Evolutionary conservation across 2,888 invertebrate species (phyloP).

Genomic region (Buathra laborator): DNA sequence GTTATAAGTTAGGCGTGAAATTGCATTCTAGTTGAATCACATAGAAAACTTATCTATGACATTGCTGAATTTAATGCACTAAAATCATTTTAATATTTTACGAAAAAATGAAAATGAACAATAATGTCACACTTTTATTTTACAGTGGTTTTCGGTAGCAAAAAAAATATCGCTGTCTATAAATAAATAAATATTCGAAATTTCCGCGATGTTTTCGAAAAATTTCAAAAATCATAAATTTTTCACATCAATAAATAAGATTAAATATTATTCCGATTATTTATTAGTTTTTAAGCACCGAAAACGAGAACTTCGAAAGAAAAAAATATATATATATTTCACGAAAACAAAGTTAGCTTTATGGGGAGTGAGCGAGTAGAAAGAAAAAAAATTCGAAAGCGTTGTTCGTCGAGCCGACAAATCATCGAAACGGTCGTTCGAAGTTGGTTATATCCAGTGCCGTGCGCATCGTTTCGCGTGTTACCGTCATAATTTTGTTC

Average conservation of each 20-base stretch:
- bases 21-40: too few species aligned
- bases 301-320: background rate
- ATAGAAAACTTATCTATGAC: too few species aligned
- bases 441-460: constrained; percentile 41
- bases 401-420: constrained; percentile 44
- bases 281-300: background rate
- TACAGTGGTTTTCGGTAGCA: too few species aligned
- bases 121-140: too few species aligned
- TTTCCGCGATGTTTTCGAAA: too few species aligned
- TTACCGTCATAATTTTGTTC: constrained; percentile 64
- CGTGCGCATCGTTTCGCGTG: constrained; percentile 46
- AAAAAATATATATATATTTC: background rate
- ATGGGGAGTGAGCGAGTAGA: background rate
- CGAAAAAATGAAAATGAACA: too few species aligned
- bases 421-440: constrained; percentile 62
- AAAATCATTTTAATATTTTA: too few species aligned
- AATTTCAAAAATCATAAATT: background rate
- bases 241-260: background rate
- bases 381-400: constrained; percentile 6
- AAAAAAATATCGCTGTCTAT: too few species aligned
- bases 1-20: too few species aligned
- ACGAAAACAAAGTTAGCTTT: background rate
- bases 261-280: background rate
- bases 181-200: too few species aligned
- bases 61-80: too few species aligned